Base-by-base conservation (phyloP, 2,113 vertebrate species). In the Triplophysa dalaica region DNA sequence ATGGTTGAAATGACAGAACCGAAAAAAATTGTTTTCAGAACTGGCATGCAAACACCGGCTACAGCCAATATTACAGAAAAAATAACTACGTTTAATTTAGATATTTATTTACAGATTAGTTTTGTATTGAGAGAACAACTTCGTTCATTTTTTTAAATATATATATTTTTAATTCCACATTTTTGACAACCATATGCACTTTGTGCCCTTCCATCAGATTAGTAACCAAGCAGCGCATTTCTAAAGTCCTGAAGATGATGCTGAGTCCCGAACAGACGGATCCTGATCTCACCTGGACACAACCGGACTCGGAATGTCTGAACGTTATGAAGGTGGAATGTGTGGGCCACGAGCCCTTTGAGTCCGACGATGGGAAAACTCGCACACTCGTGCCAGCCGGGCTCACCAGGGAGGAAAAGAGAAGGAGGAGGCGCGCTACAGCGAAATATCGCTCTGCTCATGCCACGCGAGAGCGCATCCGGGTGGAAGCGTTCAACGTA, bases 321-420 rank as follows among this genome's bases (percentile, higher is more conserved):
- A 93, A 93, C 75, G 94, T 96, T n/a, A 81, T 91, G 70, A 91
- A 92, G 79, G 90, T 88, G 2, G 93, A 90, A 79, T 87, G 91
- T 80, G 87, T 94, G 83, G 94, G 94, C 41, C 94, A 95, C 86
- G 94, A 96, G 73, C 93, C 94, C 2, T 24, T 90, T 75, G 70
- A 95, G 69, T 0, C 90, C 45, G 94, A 93, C 84, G 75, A 77
- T 22, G 0, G 93, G 73, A 1, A 93, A 50, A 58, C 87, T 67
- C 93, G 87, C 75, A 86, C 92, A 50, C 91, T 92, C 43, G 87
- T 92, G 74, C 94, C 95, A 1, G 93, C 91, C 81, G 93, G 93
- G 67, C 91, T 97, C 61, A 96, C 94, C 90, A 87, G 96, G 0
- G 96, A 97, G 87, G 96, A 97, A 91, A 97, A 96, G 88, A 91